phyloP scores from a whole-genome alignment of 2,888 invertebrate genomes.

The Ochlodes sylvanus region DNA sequence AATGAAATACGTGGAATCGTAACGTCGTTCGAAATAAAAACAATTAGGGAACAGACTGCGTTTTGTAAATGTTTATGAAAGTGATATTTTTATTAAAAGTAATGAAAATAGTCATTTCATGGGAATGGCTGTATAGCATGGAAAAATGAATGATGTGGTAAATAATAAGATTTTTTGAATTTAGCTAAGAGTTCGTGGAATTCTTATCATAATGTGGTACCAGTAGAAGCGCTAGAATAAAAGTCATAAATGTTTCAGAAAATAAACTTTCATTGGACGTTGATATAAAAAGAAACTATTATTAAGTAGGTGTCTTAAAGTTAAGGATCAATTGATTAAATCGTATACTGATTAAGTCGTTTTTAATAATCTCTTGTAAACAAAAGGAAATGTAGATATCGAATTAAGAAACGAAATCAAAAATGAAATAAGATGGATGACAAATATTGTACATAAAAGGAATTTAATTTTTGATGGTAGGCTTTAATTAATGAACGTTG shows the following conservation, averaged over 20 bases:
- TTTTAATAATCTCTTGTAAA: neutral
- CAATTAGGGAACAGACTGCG: constrained; percentile 38
- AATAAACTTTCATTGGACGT: neutral
- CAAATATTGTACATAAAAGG: constrained; percentile 64
- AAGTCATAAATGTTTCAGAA: neutral
- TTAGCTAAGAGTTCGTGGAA: constrained; percentile 41
- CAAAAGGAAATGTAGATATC: constrained; percentile 7
- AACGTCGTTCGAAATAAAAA: constrained; percentile 24
- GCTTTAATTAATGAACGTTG: constrained; percentile 1
- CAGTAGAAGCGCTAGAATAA: constrained; percentile 9
- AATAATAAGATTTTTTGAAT: constrained; percentile 18
- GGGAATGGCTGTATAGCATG: constrained; percentile 37
- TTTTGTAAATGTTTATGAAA: constrained; percentile 42
- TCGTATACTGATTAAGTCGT: constrained; percentile 3
- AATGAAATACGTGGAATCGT: constrained; percentile 9
- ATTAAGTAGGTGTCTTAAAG: neutral
- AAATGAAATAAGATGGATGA: constrained; percentile 12
- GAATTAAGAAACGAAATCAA: constrained; percentile 11
- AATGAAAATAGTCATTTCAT: constrained; percentile 34
- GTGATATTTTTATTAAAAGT: constrained; percentile 44
- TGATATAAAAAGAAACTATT: neutral
- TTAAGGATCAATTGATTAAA: constrained; percentile 2
- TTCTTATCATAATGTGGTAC: constrained; percentile 32
- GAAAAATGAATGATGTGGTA: constrained; percentile 22
- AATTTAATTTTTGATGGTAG: constrained; percentile 62